These are phyloP conservation scores for Heliothis subflexa DNA, from an alignment of 1,140 invertebrate species.

Conservation along the genomic window DNA sequence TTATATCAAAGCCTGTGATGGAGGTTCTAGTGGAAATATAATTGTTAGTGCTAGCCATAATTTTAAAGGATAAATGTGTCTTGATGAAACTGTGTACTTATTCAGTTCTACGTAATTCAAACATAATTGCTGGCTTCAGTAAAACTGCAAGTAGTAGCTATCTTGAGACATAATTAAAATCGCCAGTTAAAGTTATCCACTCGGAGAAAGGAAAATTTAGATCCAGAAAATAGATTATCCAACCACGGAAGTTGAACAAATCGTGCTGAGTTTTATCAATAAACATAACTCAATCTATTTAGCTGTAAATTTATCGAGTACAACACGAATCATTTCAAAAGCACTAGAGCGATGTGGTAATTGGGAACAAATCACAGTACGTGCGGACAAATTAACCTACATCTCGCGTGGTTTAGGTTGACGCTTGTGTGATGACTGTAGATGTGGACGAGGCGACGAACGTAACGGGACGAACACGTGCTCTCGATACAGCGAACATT, in stretches of 20 bases:
- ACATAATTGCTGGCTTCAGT: background rate
- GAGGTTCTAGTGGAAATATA: too few relatives aligned
- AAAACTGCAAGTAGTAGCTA: conserved; percentile 28
- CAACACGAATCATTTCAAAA: conserved; percentile 53
- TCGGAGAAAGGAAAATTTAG: conserved; percentile 51
- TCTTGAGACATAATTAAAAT: conserved; percentile 36
- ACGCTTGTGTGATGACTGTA: conserved; percentile 28
- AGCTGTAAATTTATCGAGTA: conserved; percentile 53
- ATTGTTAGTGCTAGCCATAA: too few relatives aligned
- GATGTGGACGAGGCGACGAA: conserved; percentile 5
- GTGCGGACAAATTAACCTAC: conserved; percentile 53
- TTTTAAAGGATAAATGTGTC: background rate
- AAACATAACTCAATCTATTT: conserved; percentile 55
- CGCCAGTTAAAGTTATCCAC: conserved; percentile 16
- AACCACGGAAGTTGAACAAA: conserved; percentile 54
- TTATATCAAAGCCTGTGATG: background rate
- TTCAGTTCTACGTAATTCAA: background rate
- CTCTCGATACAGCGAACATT: conserved; percentile 55
- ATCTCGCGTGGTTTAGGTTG: conserved; percentile 32
- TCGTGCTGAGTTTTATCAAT: conserved; percentile 54
- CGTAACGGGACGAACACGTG: conserved; percentile 59
- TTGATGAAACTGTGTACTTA: background rate
- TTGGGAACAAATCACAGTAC: conserved; percentile 52
- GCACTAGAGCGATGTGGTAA: conserved; percentile 46
- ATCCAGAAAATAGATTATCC: conserved; percentile 53